Conservation (phyloP, 2,113 vertebrate species). For the Grammomys surdaster region DNA sequence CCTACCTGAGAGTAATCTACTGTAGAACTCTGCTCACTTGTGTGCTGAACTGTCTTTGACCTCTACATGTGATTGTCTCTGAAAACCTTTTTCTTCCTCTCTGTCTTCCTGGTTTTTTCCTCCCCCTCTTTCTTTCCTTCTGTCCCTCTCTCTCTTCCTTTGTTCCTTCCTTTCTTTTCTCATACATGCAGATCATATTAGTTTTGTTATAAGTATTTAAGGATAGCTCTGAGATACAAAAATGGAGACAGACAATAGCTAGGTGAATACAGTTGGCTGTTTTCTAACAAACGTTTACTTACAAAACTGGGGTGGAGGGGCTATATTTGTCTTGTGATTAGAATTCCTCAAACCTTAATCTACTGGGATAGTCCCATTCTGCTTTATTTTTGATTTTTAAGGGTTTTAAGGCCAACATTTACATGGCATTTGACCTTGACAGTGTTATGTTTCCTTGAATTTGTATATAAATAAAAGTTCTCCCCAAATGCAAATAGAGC, state of each 20-base stretch:
- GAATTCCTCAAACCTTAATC: not conserved
- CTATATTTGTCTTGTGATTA: not conserved
- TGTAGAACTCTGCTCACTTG: not conserved
- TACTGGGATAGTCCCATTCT: not conserved
- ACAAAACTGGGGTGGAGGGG: not conserved
- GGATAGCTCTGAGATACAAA: not conserved
- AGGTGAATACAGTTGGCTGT: not conserved
- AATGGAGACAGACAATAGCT: not conserved
- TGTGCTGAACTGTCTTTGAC: not conserved
- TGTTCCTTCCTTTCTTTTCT: not conserved
- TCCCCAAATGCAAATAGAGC: not conserved
- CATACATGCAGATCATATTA: not conserved
- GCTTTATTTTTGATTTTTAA: not conserved
- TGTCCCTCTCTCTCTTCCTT: not conserved
- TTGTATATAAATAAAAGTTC: not conserved
- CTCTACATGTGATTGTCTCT: not conserved
- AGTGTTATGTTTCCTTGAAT: not conserved
- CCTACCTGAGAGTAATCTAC: not conserved
- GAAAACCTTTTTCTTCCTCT: not conserved
- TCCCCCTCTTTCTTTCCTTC: not conserved
- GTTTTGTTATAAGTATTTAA: not conserved
- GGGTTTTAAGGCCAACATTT: not conserved
- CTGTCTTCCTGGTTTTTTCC: not conserved
- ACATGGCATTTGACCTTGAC: not conserved
- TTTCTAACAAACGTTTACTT: constrained; percentile 48